Conservation (phyloP, 2,888 invertebrate species). For the Macrophya annulata region DNA sequence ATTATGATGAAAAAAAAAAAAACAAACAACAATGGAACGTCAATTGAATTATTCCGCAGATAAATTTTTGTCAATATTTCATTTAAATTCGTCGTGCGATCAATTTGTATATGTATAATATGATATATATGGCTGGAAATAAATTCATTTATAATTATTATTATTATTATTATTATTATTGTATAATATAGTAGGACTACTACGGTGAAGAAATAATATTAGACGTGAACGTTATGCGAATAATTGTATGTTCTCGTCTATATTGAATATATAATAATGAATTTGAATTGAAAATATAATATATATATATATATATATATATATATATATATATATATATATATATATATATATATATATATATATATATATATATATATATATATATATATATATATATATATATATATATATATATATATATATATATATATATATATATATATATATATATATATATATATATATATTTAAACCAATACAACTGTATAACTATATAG, state of each 20-base stretch:
- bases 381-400: too few species aligned
- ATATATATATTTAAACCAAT: too few species aligned
- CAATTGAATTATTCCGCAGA: background rate
- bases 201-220: background rate
- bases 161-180: background rate
- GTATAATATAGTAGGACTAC: background rate
- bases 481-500: too few species aligned
- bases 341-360: too few species aligned
- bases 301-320: too few species aligned
- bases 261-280: background rate
- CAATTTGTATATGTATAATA: too few species aligned
- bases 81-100: background rate
- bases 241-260: background rate
- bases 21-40: background rate
- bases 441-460: too few species aligned
- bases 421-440: too few species aligned
- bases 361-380: too few species aligned
- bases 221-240: background rate
- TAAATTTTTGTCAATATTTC: background rate
- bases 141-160: background rate
- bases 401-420: too few species aligned
- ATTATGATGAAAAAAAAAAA: background rate
- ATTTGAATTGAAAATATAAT: background rate
- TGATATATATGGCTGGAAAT: background rate
- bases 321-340: slow-evolving; percentile 10